Evolutionary conservation across 2,888 invertebrate genomes (phyloP).

Genomic region (Pammene aurita): DNA sequence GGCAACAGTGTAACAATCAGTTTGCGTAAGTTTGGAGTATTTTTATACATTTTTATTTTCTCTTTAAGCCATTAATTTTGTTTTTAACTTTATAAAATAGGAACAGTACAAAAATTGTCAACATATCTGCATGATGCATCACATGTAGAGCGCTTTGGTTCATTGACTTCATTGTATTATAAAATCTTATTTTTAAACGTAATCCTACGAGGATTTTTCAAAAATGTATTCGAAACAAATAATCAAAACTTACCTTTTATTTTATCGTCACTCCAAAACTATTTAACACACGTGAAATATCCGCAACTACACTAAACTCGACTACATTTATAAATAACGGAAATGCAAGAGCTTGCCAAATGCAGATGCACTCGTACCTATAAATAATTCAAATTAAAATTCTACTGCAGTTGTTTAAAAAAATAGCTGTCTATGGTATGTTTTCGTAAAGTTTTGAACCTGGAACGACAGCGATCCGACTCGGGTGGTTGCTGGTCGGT

Average conservation of each 20-base stretch:
- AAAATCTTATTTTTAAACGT: no score
- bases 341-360: constrained; percentile 52
- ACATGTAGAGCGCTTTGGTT: no score
- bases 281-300: constrained; percentile 29
- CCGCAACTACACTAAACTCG: constrained; percentile 40
- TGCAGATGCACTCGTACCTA: constrained; percentile 50
- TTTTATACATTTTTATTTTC: background rate
- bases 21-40: background rate
- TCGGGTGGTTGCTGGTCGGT: constrained; percentile 21
- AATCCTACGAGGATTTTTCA: no score
- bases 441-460: constrained; percentile 29
- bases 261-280: constrained; percentile 2
- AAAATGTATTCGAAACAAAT: no score
- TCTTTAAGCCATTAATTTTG: background rate
- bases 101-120: no score
- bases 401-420: background rate
- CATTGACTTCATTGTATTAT: no score
- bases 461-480: constrained; percentile 26
- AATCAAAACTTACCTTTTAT: constrained; percentile 16
- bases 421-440: constrained; percentile 17
- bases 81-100: background rate
- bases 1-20: background rate
- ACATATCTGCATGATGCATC: no score
- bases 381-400: constrained; percentile 28
- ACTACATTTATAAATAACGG: constrained; percentile 51